Evolutionary conservation across 1,140 invertebrate genomes (phyloP), one percentile per base, ranked within the genome.

Genomic region (Acromyrmex echinatior): DNA sequence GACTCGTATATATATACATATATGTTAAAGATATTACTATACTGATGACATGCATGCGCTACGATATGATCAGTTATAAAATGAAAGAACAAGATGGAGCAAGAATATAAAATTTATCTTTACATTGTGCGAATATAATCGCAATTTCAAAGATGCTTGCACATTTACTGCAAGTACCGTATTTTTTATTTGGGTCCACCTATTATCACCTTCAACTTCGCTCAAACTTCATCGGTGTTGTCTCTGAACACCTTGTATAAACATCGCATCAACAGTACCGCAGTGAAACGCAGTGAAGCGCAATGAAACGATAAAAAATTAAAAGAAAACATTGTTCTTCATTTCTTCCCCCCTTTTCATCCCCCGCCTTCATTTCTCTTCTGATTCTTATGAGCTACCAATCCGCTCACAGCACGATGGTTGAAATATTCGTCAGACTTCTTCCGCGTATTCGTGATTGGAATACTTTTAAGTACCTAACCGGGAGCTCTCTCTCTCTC

Each of bases 381-480:
- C 63, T 87, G 60, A 71, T 73, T 68, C 49, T 14, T 31, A 28
- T 49, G 58, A n/a, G 58, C 56, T 16, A 74, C n/a, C 65, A 87
- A 62, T 73, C 87, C 82, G 39, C 49, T 90, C 81, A 65, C 65
- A 28, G 56, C 53, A 53, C 63, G 63, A 84, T 70, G 88, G 87
- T 28, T 74, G 78, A 92, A 90, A 92, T 89, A 91, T 92, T 92
- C 85, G 76, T 85, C 86, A 86, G 86, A 90, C 89, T 91, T 91
- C 63, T 80, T 25, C 66, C 86, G 88, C 88, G 90, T 93, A 90
- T 86, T 87, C 90, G 87, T 91, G 89, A 92, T 93, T 92, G 92
- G 92, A 92, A 93, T 93, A 93, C 92, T 93, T 92, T 87, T 90
- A 92, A 92, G 91, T 92, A 90, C 90, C 91, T 73, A 88, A 88